phyloP scores from a whole-genome alignment of 1,140 invertebrate species.

The Zaprionus africanus region DNA sequence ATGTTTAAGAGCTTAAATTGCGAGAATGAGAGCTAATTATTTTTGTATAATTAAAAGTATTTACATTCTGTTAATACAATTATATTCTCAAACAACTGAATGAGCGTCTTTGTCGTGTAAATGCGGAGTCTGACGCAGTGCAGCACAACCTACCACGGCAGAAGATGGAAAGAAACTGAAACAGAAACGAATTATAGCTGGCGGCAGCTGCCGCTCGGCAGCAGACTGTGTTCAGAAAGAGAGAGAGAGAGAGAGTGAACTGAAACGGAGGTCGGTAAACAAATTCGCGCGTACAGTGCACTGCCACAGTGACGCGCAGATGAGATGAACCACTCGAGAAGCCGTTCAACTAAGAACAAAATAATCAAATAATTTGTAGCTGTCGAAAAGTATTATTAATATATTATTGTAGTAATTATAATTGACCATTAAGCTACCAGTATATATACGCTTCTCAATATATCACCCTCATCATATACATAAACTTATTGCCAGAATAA shows the following conservation, averaged over 20 bases:
- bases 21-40: neutral
- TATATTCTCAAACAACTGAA: neutral
- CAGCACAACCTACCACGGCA: slow-evolving; percentile 38
- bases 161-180: slow-evolving; percentile 44
- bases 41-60: neutral
- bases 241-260: slow-evolving; percentile 17
- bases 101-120: slow-evolving; percentile 1
- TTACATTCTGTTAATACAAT: slow-evolving; percentile 4
- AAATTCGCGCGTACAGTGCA: slow-evolving; percentile 8
- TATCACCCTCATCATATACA: too few relatives aligned
- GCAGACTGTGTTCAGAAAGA: slow-evolving; percentile 17
- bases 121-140: neutral
- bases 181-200: slow-evolving; percentile 12
- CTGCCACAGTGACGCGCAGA: slow-evolving; percentile 2
- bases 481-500: too few relatives aligned
- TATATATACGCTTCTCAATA: too few relatives aligned
- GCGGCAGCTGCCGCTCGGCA: slow-evolving; percentile 28
- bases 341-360: neutral
- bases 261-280: slow-evolving; percentile 19
- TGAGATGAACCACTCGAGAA: neutral
- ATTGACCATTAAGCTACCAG: neutral
- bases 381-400: neutral
- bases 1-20: neutral
- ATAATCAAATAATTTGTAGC: neutral
- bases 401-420: neutral